Base-by-base conservation (phyloP, 2,888 invertebrate genomes). In the Conus canariensis region DNA sequence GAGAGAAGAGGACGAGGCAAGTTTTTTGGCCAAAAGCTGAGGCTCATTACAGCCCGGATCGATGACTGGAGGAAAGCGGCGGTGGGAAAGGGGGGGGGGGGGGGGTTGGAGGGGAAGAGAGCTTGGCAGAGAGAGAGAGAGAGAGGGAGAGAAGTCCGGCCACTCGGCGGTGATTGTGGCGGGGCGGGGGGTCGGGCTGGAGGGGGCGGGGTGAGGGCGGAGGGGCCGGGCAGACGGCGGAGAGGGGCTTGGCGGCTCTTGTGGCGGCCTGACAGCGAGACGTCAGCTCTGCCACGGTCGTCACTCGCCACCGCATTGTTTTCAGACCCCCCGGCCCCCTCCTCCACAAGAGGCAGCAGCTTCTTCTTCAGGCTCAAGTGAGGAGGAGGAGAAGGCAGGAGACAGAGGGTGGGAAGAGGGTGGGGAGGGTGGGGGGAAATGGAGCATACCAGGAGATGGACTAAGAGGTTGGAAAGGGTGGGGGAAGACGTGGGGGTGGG, bases 11-110 rank as follows among this genome's bases (percentile, higher is more conserved):
- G 58, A 8, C 7, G 58, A 22, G 82, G 60, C 70, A 70, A 12
- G 56, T 12, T 67, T 67, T 89, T 85, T 56, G 56, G 89, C 83
- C 64, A 64, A 89, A 89, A 89, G 89, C 85, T 89, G 89, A 89
- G 89, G 56, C 82, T 89, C 70, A 89, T 89, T 89, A 89, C 82
- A 70, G 89, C 58, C 56, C 60, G 16, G 60, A 88, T 45, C 80
- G 22, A 80, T 80, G 80, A 30, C 80, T 80, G 30, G 19, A 22
- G 30, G 45, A 12, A 45, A 45, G 14, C 30, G 10, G 80, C 2
- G 30, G 30, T 30, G 30, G 30, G 30, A 30, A 9, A 30, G 25
- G 64, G 3, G 45, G 45, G 56, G 22, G 82, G 30, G 10, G 45
- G 70, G 30, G 59, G 30, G 56, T 22, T 1, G 59, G 80, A 60